phyloP scores from a whole-genome alignment of 2,888 invertebrate species.

The Quadroppia sp. region DNA sequence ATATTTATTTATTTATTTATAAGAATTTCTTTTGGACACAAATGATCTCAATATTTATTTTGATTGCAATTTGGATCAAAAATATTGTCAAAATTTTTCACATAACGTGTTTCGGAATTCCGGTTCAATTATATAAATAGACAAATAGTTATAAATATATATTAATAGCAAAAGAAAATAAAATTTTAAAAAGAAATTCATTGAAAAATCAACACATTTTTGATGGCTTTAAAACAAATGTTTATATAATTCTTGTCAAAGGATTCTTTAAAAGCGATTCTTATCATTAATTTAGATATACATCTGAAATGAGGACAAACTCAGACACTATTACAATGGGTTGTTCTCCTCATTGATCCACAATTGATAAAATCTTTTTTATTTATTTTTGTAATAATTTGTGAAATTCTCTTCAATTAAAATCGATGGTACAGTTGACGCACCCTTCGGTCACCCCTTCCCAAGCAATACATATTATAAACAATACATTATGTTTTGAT shows the following conservation, averaged over 20 bases:
- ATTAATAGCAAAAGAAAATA: background rate
- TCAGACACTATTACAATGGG: too few species aligned
- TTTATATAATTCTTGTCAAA: background rate
- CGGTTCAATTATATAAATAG: conserved; percentile 7
- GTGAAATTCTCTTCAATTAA: too few species aligned
- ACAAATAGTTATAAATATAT: background rate
- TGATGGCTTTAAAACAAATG: conserved; percentile 3
- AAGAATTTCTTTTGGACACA: background rate
- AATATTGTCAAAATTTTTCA: too few species aligned
- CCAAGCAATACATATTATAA: too few species aligned
- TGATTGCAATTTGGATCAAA: background rate
- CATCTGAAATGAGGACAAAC: too few species aligned
- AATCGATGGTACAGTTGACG: too few species aligned
- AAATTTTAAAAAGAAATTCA: background rate
- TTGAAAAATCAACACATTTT: background rate
- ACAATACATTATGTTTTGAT: conserved; percentile 11
- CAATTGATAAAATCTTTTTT: too few species aligned
- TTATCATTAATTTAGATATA: too few species aligned
- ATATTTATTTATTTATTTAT: background rate
- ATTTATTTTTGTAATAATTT: too few species aligned
- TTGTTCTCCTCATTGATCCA: too few species aligned
- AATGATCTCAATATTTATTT: background rate
- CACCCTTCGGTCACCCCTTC: too few species aligned
- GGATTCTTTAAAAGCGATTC: background rate
- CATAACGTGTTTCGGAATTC: background rate